Base-by-base conservation (phyloP, 2,113 vertebrate genomes). In the Synodontis membranacea region DNA sequence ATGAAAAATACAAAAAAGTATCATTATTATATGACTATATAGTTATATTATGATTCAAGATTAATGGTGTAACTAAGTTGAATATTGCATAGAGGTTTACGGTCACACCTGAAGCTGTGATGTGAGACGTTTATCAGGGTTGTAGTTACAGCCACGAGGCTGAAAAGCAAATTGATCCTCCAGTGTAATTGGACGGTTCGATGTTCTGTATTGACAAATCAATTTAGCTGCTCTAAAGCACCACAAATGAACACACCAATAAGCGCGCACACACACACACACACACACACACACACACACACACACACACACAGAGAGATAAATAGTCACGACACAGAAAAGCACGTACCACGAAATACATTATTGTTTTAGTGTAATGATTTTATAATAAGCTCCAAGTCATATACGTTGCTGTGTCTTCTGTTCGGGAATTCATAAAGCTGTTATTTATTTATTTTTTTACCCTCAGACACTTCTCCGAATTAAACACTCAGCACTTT, bases 181-280 rank as follows among this genome's bases (percentile, higher is more conserved):
- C 25, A 14, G 78, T 80, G 78, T 80, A 80, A 80, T 58, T 80
- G 78, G 78, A 80, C 52, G 39, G 23, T 39, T 80, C 78, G 58
- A 80, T 80, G 52, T 80, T 80, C 31, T 56, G 76, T 79, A 80
- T 80, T 52, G 78, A 80, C 78, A 28, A 58, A 56, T 80, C 78
- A 80, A 80, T 80, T 80, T 11, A 56, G 52, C 34, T 58, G 21
- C 34, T 80, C 34, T 56, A 58, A 54, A 80, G 50, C 52, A 37
- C 34, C 9, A 14, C 46, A 48, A 37, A 80, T 80, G 52, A 34
- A 56, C 78, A 80, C 50, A 80, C 50, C 34, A 37, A 80, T 39
- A 39, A 12, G 10, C 50, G 25, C 10, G 0, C 25, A 17, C 42
- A 14, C 39, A 12, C 70, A 34, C 15, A 31, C 46, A 50, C 17